Conservation (phyloP, 2,797 vertebrate genomes). For the Pteropus rufus region DNA sequence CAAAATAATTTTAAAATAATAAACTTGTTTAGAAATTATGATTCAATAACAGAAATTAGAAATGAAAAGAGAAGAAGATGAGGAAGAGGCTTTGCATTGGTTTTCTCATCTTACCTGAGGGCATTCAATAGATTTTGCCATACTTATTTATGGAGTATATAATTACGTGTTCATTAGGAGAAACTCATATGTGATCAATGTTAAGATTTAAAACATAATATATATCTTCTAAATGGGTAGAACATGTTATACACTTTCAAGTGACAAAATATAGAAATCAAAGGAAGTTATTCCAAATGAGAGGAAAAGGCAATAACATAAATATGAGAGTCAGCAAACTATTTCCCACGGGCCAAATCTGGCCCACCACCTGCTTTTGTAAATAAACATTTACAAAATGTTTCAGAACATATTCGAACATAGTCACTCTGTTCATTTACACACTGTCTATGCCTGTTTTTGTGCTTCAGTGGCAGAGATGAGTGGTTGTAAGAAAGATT, state of each 20-base stretch:
- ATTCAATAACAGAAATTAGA: background rate
- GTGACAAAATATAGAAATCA: background rate
- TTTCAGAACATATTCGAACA: background rate
- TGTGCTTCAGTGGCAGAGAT: background rate
- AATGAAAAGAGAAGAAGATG: background rate
- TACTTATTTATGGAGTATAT: background rate
- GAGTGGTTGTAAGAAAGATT: background rate
- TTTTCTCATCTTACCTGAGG: background rate
- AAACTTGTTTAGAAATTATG: background rate
- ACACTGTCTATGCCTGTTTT: background rate
- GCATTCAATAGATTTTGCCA: background rate
- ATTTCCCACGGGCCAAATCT: background rate
- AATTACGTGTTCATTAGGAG: background rate
- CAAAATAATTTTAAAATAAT: background rate
- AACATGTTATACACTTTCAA: background rate
- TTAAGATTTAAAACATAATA: background rate
- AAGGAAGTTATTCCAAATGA: background rate
- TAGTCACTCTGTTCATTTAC: background rate
- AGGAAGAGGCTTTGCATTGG: background rate
- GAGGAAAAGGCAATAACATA: background rate
- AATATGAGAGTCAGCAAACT: background rate
- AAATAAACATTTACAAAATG: background rate
- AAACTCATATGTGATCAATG: background rate
- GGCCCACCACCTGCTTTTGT: background rate
- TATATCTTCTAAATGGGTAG: background rate